phyloP scores from a whole-genome alignment of 2,888 invertebrate genomes.

The Penaeus monodon region DNA sequence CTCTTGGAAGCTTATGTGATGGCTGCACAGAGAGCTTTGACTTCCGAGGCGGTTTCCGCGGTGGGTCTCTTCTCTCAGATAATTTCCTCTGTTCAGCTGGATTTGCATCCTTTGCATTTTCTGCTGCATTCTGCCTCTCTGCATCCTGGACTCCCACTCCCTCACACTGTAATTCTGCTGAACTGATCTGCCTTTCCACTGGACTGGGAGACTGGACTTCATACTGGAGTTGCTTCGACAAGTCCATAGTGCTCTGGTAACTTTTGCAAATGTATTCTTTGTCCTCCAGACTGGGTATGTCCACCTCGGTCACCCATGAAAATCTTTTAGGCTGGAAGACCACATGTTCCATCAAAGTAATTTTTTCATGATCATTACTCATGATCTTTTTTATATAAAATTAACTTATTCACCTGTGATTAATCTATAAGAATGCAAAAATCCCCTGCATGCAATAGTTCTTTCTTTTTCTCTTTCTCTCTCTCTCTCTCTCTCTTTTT shows the following conservation, averaged over 20 bases:
- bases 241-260: constrained; percentile 42
- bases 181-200: background rate
- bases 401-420: too few relatives aligned
- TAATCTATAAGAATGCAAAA: too few relatives aligned
- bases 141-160: background rate
- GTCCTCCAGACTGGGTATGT: constrained; percentile 22
- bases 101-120: too few relatives aligned
- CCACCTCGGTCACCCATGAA: constrained; percentile 51
- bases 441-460: too few relatives aligned
- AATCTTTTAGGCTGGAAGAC: constrained; percentile 49
- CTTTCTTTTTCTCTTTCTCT: too few relatives aligned
- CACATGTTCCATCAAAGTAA: constrained; percentile 39
- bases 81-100: background rate
- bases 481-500: too few relatives aligned
- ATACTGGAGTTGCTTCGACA: constrained; percentile 31
- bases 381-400: constrained; percentile 14
- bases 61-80: constrained; percentile 26
- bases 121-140: too few relatives aligned
- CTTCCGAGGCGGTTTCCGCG: constrained; percentile 54
- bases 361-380: constrained; percentile 31
- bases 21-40: constrained; percentile 14
- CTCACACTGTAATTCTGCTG: background rate
- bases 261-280: constrained; percentile 38
- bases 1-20: background rate
- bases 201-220: constrained; percentile 7